Conservation (phyloP, 2,888 invertebrate genomes). For the Automeris io region DNA sequence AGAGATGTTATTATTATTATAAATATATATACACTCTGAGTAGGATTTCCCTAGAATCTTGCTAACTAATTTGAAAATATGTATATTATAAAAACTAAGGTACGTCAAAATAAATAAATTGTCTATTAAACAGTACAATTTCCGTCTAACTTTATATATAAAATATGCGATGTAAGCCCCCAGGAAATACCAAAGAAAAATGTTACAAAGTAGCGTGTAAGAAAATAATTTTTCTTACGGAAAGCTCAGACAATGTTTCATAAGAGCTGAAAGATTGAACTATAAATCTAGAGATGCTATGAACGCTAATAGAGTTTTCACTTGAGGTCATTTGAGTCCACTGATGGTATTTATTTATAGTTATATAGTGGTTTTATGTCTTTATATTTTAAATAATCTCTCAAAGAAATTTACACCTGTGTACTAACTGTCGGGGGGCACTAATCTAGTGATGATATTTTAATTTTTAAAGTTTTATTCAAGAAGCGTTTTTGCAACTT, state of each 20-base stretch:
- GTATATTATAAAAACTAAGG: background rate
- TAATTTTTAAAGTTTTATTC: too few relatives aligned
- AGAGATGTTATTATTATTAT: too few relatives aligned
- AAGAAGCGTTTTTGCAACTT: too few relatives aligned
- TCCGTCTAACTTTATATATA: background rate
- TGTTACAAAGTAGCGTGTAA: constrained; percentile 18
- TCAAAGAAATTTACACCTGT: too few relatives aligned
- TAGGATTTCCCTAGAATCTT: too few relatives aligned
- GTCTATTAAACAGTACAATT: background rate
- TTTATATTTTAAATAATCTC: constrained; percentile 2
- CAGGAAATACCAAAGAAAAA: too few relatives aligned
- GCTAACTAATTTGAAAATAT: too few relatives aligned
- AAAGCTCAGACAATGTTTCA: constrained; percentile 21
- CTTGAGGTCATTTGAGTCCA: constrained; percentile 45
- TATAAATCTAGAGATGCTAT: constrained; percentile 47
- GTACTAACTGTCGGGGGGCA: too few relatives aligned
- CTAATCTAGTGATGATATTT: too few relatives aligned
- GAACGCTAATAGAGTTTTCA: constrained; percentile 52
- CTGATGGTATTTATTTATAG: constrained; percentile 27
- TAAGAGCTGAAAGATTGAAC: constrained; percentile 36
- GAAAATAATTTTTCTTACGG: constrained; percentile 15
- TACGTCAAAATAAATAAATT: background rate
- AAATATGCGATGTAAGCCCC: background rate
- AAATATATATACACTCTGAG: too few relatives aligned
- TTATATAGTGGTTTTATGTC: background rate